Conservation (phyloP, 2,113 vertebrate species). For the Steatornis caripensis region DNA sequence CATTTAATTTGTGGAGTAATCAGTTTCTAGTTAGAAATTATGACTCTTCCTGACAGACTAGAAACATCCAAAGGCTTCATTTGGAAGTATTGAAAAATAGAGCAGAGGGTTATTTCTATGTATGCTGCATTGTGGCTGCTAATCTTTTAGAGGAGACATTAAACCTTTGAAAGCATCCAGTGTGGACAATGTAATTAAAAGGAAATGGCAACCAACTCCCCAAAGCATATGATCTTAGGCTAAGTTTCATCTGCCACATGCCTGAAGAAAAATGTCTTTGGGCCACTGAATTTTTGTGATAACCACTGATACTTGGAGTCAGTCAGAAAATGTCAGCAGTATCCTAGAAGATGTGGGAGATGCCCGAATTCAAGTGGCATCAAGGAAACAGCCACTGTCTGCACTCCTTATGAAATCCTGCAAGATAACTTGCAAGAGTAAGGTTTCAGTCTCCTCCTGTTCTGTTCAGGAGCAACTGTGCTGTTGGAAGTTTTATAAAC, state of each 20-base stretch:
- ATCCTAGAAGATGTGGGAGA: not conserved
- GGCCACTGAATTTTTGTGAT: not conserved
- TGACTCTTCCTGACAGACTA: not conserved
- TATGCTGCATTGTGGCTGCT: not conserved
- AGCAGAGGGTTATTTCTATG: not conserved
- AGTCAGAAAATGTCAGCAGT: not conserved
- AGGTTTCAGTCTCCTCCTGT: not conserved
- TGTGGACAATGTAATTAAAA: not conserved
- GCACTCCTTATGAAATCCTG: not conserved
- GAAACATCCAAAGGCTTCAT: not conserved
- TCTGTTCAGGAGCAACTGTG: not conserved
- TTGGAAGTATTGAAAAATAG: not conserved
- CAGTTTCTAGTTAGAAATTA: not conserved
- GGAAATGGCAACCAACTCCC: not conserved
- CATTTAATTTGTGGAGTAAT: not conserved
- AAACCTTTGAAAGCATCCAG: not conserved
- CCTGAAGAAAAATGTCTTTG: not conserved
- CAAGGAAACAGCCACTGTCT: not conserved
- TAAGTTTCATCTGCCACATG: not conserved
- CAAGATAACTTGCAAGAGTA: not conserved
- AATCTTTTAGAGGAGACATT: not conserved
- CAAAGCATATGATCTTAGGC: not conserved
- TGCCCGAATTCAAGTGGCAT: not conserved
- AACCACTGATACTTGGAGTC: not conserved
- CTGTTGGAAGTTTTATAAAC: not conserved